phyloP scores from a whole-genome alignment of 2,797 vertebrate genomes.

The Hylomyscus alleni region DNA sequence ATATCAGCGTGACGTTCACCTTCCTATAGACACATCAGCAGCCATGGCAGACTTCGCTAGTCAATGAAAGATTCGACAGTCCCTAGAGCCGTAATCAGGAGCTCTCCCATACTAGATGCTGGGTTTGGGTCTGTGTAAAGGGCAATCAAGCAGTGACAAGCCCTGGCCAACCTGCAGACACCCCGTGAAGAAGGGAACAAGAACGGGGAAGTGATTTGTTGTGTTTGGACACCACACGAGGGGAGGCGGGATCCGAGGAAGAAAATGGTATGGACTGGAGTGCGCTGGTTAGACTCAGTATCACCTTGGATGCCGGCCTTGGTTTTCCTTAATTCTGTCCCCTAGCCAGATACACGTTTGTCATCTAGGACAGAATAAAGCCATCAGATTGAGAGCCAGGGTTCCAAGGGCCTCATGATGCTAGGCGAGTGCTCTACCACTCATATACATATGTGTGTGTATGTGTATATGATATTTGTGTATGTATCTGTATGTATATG shows the following conservation, averaged over 20 bases:
- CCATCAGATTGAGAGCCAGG: background rate
- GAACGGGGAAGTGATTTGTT: background rate
- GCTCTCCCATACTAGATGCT: background rate
- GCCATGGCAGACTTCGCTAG: background rate
- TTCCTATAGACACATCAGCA: background rate
- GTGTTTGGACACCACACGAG: background rate
- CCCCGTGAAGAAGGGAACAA: background rate
- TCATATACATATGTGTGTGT: too few species aligned
- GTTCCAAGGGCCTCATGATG: background rate
- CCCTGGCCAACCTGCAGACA: background rate
- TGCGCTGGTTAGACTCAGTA: too few species aligned
- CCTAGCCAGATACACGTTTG: background rate
- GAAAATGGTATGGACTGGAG: too few species aligned
- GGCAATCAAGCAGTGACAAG: background rate
- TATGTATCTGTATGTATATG: background rate
- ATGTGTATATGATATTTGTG: too few species aligned
- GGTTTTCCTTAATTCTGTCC: background rate
- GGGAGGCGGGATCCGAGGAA: background rate
- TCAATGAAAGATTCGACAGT: background rate
- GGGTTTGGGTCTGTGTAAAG: background rate
- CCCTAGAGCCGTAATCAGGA: background rate
- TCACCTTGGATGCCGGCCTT: background rate
- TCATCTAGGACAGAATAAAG: background rate
- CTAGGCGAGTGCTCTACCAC: background rate
- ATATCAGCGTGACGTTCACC: background rate